A percentile compares a stretch with the other conserved stretches of the same genome.
Evolutionary conservation across 2,113 vertebrate genomes (phyloP).

Genomic region (Elephas maximus): DNA sequence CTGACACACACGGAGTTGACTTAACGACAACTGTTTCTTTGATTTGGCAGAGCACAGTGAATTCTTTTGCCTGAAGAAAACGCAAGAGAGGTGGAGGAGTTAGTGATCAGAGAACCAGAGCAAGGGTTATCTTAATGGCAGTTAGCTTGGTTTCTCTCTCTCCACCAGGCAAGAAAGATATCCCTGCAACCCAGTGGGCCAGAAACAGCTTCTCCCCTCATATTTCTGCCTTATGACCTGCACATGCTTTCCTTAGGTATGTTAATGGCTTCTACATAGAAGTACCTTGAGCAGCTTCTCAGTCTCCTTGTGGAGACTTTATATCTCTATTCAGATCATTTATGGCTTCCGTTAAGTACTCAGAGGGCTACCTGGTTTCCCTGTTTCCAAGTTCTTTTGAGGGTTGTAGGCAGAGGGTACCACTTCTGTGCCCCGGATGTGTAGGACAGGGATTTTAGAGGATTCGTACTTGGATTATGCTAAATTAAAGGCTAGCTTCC

Average conservation of each 20-base stretch:
- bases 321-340: neutral
- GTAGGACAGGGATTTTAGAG: neutral
- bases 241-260: neutral
- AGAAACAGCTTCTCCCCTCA: neutral
- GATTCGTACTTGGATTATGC: neutral
- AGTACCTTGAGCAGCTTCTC: neutral
- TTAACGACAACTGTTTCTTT: neutral
- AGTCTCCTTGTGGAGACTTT: neutral
- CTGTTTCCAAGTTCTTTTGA: neutral
- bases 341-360: neutral
- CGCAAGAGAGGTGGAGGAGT: neutral
- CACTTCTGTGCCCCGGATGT: neutral
- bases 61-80: neutral
- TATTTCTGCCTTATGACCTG: neutral
- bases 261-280: neutral
- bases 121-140: neutral
- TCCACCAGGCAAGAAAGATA: neutral
- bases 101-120: neutral
- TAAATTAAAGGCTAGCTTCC: neutral
- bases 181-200: neutral
- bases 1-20: neutral
- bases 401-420: neutral
- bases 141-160: neutral
- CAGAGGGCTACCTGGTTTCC: neutral
- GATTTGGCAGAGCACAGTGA: neutral